Percentiles rank a stretch among this genome's conserved stretches.
phyloP scores from a whole-genome alignment of 2,797 vertebrate species.

The Perodicticus potto region DNA sequence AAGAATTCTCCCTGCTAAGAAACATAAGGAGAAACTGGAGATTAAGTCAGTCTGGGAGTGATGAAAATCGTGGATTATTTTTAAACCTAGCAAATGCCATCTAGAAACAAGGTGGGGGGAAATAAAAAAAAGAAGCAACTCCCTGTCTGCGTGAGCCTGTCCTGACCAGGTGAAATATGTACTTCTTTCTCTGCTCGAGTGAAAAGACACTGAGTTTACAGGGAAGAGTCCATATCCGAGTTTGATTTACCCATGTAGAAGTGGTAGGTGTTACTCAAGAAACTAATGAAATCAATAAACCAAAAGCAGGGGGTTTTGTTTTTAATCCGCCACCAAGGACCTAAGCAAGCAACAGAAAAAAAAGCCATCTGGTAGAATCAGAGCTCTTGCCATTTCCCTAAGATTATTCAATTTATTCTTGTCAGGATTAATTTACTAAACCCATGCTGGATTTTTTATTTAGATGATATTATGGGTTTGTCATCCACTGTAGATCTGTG shows the following conservation, averaged over 20 bases:
- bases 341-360: not conserved
- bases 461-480: conserved; percentile 74
- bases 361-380: conserved; percentile 59
- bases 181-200: not conserved
- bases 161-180: accelerated
- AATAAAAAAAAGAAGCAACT: not conserved
- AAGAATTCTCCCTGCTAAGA: not conserved
- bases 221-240: not conserved
- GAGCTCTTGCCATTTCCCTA: conserved; percentile 45
- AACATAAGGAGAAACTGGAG: not conserved
- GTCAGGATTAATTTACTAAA: conserved; percentile 78
- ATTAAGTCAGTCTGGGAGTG: not conserved
- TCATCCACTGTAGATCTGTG: not conserved
- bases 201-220: not conserved
- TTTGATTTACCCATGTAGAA: not conserved
- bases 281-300: not conserved
- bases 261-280: conserved; percentile 12
- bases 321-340: conserved; percentile 45
- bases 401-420: conserved; percentile 77
- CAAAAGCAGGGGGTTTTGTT: not conserved
- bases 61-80: not conserved
- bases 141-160: not conserved
- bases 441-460: conserved; percentile 72
- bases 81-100: not conserved
- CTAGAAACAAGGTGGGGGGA: not conserved